Percentiles rank a stretch among this genome's conserved stretches.
Conservation (phyloP, 2,888 invertebrate species). For the Pachydiplax longipennis region DNA sequence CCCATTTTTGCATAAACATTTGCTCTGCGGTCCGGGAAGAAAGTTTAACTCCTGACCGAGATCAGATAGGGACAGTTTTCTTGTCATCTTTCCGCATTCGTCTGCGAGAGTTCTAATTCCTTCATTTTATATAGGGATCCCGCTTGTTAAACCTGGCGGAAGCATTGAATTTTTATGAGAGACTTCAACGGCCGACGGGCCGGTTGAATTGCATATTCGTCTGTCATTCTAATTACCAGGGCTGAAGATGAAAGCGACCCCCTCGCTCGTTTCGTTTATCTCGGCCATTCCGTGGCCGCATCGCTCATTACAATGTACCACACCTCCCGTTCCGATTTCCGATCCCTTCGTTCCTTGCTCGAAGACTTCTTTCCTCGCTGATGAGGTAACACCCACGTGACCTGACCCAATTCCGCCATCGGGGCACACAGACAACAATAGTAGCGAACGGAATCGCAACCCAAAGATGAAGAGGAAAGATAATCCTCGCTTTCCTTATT, state of each 20-base stretch:
- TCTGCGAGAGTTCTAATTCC: too few species aligned
- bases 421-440: constrained; percentile 16
- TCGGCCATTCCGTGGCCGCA: neutral
- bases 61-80: too few species aligned
- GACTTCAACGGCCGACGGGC: neutral
- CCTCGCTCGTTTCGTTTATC: neutral
- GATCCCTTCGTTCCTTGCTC: neutral
- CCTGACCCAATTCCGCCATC: constrained; percentile 3
- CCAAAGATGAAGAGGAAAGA: neutral
- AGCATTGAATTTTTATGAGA: constrained; percentile 11
- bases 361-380: neutral
- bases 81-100: too few species aligned
- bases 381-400: constrained; percentile 8
- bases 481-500: neutral
- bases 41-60: too few species aligned
- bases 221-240: neutral
- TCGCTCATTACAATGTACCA: neutral
- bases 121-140: too few species aligned
- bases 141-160: neutral
- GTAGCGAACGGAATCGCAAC: neutral
- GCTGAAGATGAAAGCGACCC: neutral
- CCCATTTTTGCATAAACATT: too few species aligned
- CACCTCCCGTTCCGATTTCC: neutral
- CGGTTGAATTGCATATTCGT: neutral
- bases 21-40: too few species aligned